Conservation (phyloP, 1,140 invertebrate genomes). For the Drosophila seguyi region DNA sequence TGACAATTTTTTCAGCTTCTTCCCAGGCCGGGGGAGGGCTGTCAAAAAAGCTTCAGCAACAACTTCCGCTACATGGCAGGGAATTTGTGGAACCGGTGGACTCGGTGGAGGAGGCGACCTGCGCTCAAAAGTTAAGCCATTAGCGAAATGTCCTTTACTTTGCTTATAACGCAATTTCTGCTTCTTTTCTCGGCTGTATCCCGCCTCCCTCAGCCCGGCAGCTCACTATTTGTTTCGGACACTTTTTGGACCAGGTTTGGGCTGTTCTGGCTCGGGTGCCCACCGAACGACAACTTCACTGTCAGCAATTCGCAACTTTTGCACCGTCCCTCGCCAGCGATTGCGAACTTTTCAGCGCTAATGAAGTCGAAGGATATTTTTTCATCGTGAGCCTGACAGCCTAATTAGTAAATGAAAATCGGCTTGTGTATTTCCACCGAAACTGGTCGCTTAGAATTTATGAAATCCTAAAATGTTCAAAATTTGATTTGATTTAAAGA, state of each 20-base stretch:
- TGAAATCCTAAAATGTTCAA: background rate
- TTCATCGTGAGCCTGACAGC: slow-evolving; percentile 30
- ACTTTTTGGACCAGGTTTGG: slow-evolving; percentile 59
- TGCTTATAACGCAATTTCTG: slow-evolving; percentile 81
- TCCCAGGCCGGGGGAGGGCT: slow-evolving; percentile 50
- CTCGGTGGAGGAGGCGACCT: slow-evolving; percentile 25
- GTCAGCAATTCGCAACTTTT: slow-evolving; percentile 77
- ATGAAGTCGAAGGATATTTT: slow-evolving; percentile 76
- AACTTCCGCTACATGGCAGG: slow-evolving; percentile 71
- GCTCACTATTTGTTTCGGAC: slow-evolving; percentile 72
- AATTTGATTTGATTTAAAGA: background rate
- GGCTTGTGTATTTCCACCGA: slow-evolving; percentile 19
- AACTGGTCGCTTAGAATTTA: background rate
- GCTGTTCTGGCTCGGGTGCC: slow-evolving; percentile 31
- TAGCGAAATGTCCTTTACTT: slow-evolving; percentile 83
- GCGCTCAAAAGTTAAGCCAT: slow-evolving; percentile 79
- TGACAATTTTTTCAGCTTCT: slow-evolving; percentile 38
- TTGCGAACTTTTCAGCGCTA: slow-evolving; percentile 70
- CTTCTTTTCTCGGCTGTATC: slow-evolving; percentile 44
- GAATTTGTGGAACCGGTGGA: slow-evolving; percentile 8
- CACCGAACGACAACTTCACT: slow-evolving; percentile 75
- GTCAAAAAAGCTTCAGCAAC: slow-evolving; percentile 79
- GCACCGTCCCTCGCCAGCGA: slow-evolving; percentile 43
- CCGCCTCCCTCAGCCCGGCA: background rate
- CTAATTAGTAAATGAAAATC: slow-evolving; percentile 62